Evolutionary conservation across 1,140 invertebrate species (phyloP).

Genomic region (Drosophila pruinosa): DNA sequence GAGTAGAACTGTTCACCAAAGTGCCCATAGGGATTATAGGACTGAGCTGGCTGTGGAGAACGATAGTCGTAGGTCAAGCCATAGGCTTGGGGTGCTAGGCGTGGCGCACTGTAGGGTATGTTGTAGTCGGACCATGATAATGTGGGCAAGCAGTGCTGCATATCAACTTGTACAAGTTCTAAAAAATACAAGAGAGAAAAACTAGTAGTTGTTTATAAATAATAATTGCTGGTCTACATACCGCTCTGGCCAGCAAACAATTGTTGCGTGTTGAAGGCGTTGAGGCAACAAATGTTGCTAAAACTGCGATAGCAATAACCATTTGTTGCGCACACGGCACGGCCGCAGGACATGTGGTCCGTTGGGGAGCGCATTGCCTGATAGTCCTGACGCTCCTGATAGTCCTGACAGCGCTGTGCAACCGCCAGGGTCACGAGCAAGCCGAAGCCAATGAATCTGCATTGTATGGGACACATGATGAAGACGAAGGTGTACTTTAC

Average conservation of each 20-base stretch:
- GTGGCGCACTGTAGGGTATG: not conserved
- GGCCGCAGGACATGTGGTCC: constrained; percentile 24
- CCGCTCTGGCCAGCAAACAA: constrained; percentile 33
- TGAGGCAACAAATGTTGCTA: constrained; percentile 34
- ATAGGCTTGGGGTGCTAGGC: not conserved
- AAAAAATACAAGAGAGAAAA: not conserved
- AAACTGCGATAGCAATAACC: constrained; percentile 45
- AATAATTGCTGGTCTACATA: not conserved
- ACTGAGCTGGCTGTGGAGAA: not conserved
- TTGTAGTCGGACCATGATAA: constrained; percentile 2
- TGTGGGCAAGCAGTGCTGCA: constrained; percentile 12
- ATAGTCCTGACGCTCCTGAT: not conserved
- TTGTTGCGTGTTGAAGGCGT: constrained; percentile 36
- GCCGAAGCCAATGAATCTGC: not conserved
- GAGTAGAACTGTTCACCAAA: not conserved
- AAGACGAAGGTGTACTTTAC: not conserved
- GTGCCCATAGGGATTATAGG: constrained; percentile 1
- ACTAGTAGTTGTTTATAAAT: too few relatives aligned
- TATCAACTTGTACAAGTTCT: constrained; percentile 23
- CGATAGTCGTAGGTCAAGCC: not conserved
- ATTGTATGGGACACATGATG: constrained; percentile 22
- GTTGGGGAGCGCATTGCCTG: not conserved
- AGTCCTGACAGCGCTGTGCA: constrained; percentile 11
- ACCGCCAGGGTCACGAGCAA: not conserved
- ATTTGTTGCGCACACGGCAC: constrained; percentile 34